Percentiles rank a stretch among this genome's conserved stretches.
phyloP scores from a whole-genome alignment of 1,140 invertebrate species.

The Drosophila biarmipes region DNA sequence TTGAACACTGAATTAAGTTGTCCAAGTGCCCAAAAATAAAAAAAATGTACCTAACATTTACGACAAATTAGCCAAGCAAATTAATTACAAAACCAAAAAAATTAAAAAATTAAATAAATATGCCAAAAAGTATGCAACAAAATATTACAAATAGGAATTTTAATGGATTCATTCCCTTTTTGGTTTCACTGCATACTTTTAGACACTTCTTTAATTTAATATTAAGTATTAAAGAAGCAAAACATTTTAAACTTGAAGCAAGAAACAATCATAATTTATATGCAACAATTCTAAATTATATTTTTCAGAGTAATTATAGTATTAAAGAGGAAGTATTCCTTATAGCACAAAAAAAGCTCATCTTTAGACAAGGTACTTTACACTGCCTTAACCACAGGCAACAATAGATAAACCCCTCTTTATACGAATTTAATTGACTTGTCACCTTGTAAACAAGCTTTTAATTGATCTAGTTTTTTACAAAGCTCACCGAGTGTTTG shows the following conservation, averaged over 20 bases:
- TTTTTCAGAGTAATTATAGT: no score
- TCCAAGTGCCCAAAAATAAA: neutral
- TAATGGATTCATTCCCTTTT: no score
- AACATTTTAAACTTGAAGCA: no score
- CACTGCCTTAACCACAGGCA: neutral
- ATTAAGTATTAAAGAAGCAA: no score
- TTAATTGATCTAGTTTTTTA: neutral
- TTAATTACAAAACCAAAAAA: no score
- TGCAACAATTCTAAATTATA: no score
- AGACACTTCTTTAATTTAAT: no score
- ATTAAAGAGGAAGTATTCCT: no score
- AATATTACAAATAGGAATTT: neutral
- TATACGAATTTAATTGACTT: neutral
- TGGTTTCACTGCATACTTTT: no score
- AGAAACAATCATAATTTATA: no score
- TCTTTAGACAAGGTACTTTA: neutral
- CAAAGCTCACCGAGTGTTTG: neutral
- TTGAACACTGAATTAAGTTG: conserved; percentile 27
- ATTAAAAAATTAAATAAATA: no score
- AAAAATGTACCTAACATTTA: neutral
- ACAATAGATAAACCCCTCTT: neutral
- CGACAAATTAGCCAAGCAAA: neutral
- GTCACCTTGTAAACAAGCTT: conserved; percentile 1
- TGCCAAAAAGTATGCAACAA: neutral
- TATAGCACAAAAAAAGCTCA: neutral